Evolutionary conservation across 2,113 vertebrate genomes (phyloP).

Genomic region (Antidorcas marsupialis): DNA sequence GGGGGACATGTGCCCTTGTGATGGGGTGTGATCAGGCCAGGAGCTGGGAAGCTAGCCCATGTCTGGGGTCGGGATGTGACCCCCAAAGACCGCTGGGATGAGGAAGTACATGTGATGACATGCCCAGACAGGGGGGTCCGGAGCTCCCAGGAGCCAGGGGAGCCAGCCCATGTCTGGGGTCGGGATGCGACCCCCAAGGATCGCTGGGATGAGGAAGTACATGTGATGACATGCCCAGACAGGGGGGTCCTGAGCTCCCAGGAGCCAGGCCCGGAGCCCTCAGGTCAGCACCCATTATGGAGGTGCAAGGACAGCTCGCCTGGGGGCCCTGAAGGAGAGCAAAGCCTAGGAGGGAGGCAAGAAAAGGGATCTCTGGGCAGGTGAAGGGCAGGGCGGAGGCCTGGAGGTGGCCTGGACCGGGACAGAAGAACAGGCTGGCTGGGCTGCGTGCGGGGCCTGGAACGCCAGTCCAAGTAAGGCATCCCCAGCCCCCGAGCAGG

Average conservation of each 20-base stretch:
- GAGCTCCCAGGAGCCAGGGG: accelerated
- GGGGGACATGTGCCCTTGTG: accelerated
- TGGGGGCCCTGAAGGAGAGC: not conserved
- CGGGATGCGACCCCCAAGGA: not conserved
- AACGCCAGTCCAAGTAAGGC: accelerated
- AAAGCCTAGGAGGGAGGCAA: not conserved
- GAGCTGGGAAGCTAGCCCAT: accelerated
- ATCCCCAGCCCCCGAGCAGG: accelerated
- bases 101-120: accelerated
- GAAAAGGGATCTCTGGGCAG: accelerated
- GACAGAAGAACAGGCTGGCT: not conserved
- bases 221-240: accelerated
- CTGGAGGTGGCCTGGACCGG: accelerated
- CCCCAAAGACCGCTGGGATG: not conserved
- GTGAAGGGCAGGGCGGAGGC: not conserved
- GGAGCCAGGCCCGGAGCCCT: accelerated
- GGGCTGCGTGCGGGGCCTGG: accelerated
- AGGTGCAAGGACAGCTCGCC: not conserved
- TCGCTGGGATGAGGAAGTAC: accelerated
- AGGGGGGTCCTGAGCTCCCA: not conserved
- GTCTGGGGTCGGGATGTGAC: not conserved
- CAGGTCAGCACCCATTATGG: not conserved
- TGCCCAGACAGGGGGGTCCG: accelerated
- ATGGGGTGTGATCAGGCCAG: accelerated
- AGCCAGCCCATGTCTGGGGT: not conserved